Evolutionary conservation across 2,888 invertebrate genomes (phyloP), one percentile per base, ranked within the genome.

Genomic region (Arctia plantaginis): DNA sequence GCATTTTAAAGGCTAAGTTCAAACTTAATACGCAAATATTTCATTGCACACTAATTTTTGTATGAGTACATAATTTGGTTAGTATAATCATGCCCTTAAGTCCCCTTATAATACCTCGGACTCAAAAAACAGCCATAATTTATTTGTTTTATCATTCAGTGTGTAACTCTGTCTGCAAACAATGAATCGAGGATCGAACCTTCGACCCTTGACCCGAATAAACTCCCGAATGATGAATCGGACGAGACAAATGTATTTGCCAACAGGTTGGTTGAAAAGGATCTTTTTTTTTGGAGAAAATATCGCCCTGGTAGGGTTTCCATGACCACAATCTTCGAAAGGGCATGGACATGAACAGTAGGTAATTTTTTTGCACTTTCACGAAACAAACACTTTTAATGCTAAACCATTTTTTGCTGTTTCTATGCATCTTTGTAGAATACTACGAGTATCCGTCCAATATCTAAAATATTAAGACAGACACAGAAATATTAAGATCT

Each of bases 261-360:
- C 86, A 86, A 87, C 89, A 87, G 89, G 89, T 89, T 87, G 86
- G 79, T 84, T 87, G 89, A 87, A 85, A 78, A 78, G 76, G 80
- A 85, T 89, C 78, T 74, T 84, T 84, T n/a, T n/a, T 83, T 59
- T 81, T 79, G 77, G 76, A 73, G 41, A 64, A 68, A 59, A 68
- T 66, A 44, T 65, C 35, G 68, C 71, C 20, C 55, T 18, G 39
- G 39, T 72, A 75, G 72, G 51, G 44, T 30, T 39, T 47, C 39
- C 71, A 69, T 65, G 41, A 51, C 15, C 41, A 64, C 55, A 47
- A 55, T 55, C 13, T 66, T 55, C 2, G 59, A 69, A 47, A 69
- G n/a, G 55, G 59, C 41, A 69, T 20, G 66, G 66, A 67, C 30
- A 51, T 12, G 7, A 59, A 59, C 13, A 0, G 2, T n/a, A 10